A percentile compares a stretch with the other conserved stretches of the same genome.
Conservation (phyloP, 2,797 vertebrate genomes). For the Platalea minor region DNA sequence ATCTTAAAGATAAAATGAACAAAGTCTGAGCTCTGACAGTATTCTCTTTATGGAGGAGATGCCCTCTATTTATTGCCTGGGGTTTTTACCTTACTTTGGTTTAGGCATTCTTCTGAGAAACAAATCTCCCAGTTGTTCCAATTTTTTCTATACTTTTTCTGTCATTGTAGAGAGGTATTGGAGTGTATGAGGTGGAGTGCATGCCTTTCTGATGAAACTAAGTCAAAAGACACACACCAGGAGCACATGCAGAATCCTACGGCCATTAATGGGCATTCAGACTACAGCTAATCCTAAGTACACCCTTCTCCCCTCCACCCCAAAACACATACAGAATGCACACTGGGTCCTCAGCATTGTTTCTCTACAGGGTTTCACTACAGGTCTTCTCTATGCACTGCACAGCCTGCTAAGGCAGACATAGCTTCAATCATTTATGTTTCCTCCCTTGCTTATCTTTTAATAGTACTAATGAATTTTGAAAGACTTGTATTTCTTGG, state of each 20-base stretch:
- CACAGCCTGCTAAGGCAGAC: neutral
- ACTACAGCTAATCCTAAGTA: neutral
- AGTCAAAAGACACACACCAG: neutral
- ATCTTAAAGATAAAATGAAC: neutral
- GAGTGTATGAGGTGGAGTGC: neutral
- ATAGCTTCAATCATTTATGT: neutral
- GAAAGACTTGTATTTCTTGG: constrained; percentile 39
- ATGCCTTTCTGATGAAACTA: neutral
- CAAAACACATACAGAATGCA: neutral
- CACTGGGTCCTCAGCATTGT: neutral
- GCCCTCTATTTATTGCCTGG: constrained; percentile 3
- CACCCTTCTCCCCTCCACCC: rapidly evolving
- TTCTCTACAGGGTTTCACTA: neutral
- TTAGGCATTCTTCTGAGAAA: constrained; percentile 5
- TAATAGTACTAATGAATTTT: constrained; percentile 23
- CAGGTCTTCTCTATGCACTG: neutral
- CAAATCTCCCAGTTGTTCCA: neutral
- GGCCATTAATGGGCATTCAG: neutral
- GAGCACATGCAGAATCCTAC: neutral
- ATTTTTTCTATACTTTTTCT: neutral
- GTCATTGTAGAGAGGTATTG: neutral
- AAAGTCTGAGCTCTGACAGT: neutral
- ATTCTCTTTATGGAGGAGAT: neutral
- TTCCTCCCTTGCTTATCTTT: neutral
- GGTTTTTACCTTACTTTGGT: neutral